phyloP scores from a whole-genome alignment of 2,888 invertebrate species.

The Calameuta idolon region DNA sequence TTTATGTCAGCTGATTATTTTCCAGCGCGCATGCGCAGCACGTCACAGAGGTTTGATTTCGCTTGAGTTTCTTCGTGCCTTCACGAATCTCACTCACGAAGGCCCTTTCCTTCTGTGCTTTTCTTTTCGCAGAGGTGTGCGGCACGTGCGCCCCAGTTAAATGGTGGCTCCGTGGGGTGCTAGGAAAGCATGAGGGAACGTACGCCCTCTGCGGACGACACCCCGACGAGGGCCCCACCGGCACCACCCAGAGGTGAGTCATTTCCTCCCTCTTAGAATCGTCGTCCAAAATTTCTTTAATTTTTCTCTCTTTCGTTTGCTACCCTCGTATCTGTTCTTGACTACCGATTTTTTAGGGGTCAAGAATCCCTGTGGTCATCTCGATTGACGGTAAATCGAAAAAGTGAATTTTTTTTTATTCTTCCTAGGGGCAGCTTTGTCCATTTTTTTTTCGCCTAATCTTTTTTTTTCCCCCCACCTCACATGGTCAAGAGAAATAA shows the following conservation, averaged over 20 bases:
- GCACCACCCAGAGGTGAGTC: slow-evolving; percentile 61
- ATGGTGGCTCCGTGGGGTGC: slow-evolving; percentile 57
- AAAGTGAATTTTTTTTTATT: too few species aligned
- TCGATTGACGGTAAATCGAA: too few species aligned
- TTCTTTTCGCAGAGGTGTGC: slow-evolving; percentile 47
- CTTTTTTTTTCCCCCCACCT: too few species aligned
- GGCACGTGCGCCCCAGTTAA: slow-evolving; percentile 45
- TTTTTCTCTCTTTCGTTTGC: background rate
- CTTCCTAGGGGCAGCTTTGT: too few species aligned
- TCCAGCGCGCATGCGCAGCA: background rate
- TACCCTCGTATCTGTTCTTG: too few species aligned
- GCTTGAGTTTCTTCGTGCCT: slow-evolving; percentile 1
- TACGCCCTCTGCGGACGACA: slow-evolving; percentile 65
- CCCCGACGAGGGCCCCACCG: slow-evolving; percentile 65
- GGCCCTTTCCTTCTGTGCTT: slow-evolving; percentile 38
- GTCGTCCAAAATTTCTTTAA: background rate
- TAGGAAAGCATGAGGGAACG: slow-evolving; percentile 64
- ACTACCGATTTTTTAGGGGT: too few species aligned
- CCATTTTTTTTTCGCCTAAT: too few species aligned
- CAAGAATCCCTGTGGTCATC: too few species aligned
- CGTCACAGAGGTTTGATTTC: background rate
- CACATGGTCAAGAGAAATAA: too few species aligned
- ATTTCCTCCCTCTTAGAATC: slow-evolving; percentile 3
- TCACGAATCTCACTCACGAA: slow-evolving; percentile 1
- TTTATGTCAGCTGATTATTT: background rate